phyloP scores from a whole-genome alignment of 2,113 vertebrate genomes.

The Poeciliopsis turrubarensis region DNA sequence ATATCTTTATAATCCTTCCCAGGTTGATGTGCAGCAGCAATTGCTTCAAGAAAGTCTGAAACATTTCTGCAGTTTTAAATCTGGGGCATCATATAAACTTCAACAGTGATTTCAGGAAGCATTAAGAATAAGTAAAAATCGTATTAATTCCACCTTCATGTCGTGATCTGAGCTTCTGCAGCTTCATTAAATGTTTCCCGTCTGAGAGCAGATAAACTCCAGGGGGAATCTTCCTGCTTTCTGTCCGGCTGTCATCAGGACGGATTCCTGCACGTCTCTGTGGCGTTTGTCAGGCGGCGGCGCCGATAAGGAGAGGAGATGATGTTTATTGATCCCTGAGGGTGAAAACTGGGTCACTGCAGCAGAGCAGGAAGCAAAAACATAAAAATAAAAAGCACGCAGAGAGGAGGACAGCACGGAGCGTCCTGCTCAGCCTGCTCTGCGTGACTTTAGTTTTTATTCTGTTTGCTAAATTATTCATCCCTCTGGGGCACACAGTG shows the following conservation, averaged over 20 bases:
- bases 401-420: neutral
- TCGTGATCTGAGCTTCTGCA: neutral
- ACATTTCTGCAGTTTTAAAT: too few relatives aligned
- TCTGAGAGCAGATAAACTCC: neutral
- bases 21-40: neutral
- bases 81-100: neutral
- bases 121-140: neutral
- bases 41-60: neutral
- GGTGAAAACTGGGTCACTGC: conserved; percentile 51
- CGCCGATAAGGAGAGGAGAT: conserved; percentile 27
- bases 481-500: neutral
- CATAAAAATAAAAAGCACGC: neutral
- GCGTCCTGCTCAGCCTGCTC: neutral
- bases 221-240: neutral
- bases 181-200: neutral
- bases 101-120: too few relatives aligned
- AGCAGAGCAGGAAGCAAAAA: conserved; percentile 27
- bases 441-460: too few relatives aligned
- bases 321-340: conserved; percentile 55
- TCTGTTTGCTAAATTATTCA: neutral
- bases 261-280: conserved; percentile 7
- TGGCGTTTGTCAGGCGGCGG: neutral
- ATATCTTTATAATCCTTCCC: neutral
- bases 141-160: neutral
- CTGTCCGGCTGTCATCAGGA: neutral